Evolutionary conservation across 2,113 vertebrate genomes (phyloP).

Genomic region (Nyctereutes procyonoides): DNA sequence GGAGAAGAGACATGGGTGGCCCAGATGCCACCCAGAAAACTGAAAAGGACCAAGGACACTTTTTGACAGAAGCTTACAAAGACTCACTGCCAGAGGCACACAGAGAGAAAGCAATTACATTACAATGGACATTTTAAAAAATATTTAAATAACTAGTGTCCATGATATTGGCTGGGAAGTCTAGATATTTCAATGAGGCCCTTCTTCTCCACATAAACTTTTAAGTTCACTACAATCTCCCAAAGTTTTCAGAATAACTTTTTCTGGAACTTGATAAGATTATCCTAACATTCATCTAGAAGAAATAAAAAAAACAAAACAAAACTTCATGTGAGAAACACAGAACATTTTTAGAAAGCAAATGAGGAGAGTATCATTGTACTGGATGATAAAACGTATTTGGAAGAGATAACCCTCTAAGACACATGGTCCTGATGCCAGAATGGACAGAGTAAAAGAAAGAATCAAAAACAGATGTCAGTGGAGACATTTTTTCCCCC

Average conservation of each 20-base stretch:
- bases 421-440: background rate
- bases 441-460: background rate
- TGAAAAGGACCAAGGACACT: background rate
- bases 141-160: background rate
- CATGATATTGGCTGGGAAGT: background rate
- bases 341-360: background rate
- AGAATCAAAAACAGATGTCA: background rate
- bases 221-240: background rate
- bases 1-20: background rate
- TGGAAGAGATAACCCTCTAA: background rate
- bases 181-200: background rate
- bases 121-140: background rate
- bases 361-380: background rate
- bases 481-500: too few relatives aligned
- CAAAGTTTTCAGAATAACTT: background rate
- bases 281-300: background rate
- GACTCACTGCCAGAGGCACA: background rate
- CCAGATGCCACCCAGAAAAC: background rate
- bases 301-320: background rate
- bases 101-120: background rate
- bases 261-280: background rate
- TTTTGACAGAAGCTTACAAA: background rate
- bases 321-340: background rate
- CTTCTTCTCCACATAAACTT: background rate
- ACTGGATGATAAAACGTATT: background rate